A percentile compares a stretch with the other conserved stretches of the same genome.
These are phyloP conservation scores for Callospermophilus lateralis DNA, from an alignment of 2,113 vertebrate genomes.

Conservation along the genomic window DNA sequence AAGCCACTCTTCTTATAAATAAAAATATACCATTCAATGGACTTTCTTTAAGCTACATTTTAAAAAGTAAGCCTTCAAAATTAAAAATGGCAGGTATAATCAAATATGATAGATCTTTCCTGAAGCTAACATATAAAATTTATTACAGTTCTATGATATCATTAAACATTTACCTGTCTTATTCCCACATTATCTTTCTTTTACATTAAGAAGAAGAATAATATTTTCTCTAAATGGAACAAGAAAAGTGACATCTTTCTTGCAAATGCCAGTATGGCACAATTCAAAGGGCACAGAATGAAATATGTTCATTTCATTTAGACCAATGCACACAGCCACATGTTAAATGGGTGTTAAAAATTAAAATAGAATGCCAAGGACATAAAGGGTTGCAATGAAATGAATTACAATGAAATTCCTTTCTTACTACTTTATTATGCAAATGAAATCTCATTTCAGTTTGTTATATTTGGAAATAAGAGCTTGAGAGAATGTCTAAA, in stretches of 20 bases:
- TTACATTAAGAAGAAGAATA: not conserved
- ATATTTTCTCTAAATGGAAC: constrained; percentile 61
- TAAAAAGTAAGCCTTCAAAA: constrained; percentile 38
- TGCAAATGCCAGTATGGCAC: constrained; percentile 53
- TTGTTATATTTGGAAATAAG: constrained; percentile 74
- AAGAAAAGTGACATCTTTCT: constrained; percentile 49
- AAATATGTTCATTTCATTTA: constrained; percentile 1
- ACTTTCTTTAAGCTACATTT: constrained; percentile 31
- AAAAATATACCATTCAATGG: not conserved
- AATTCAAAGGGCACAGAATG: constrained; percentile 41
- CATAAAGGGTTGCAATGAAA: constrained; percentile 63
- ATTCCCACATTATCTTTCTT: not conserved
- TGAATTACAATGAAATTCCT: constrained; percentile 62
- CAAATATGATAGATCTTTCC: not conserved
- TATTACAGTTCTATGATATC: not conserved
- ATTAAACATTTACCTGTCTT: not conserved
- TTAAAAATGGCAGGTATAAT: constrained; percentile 3
- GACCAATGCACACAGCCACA: not conserved
- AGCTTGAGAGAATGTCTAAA: constrained; percentile 59
- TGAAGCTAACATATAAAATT: not conserved
- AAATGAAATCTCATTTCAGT: constrained; percentile 75
- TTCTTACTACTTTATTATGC: constrained; percentile 74
- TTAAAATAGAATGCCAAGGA: constrained; percentile 73
- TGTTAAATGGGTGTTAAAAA: not conserved
- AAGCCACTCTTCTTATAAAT: not conserved